phyloP scores from a whole-genome alignment of 2,888 invertebrate species.

The Dexiosoma caninum region DNA sequence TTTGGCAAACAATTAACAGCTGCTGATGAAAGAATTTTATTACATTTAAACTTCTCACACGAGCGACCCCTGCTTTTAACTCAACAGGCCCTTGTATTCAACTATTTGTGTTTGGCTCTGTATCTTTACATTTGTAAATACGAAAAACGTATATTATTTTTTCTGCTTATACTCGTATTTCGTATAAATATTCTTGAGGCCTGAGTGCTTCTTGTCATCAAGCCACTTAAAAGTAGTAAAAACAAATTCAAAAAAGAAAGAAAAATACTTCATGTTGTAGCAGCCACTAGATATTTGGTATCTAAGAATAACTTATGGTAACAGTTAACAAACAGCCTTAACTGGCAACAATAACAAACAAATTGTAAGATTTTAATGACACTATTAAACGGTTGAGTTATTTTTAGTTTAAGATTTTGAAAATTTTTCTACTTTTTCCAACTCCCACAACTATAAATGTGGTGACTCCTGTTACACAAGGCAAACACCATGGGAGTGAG shows the following conservation, averaged over 20 bases:
- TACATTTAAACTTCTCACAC: not conserved
- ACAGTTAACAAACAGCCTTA: slow-evolving; percentile 43
- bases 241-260: not conserved
- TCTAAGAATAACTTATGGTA: slow-evolving; percentile 40
- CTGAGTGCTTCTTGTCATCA: slow-evolving; percentile 60
- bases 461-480: not conserved
- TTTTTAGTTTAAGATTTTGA: slow-evolving; percentile 40
- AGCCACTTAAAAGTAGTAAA: slow-evolving; percentile 44
- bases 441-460: no score
- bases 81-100: not conserved
- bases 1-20: not conserved
- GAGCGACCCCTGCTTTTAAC: not conserved
- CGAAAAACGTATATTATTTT: no score
- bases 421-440: not conserved
- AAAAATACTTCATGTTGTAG: not conserved
- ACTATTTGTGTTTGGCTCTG: not conserved
- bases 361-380: slow-evolving; percentile 59
- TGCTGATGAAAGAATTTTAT: not conserved
- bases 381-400: slow-evolving; percentile 61
- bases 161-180: slow-evolving; percentile 6
- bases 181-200: slow-evolving; percentile 31
- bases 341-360: slow-evolving; percentile 32
- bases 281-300: slow-evolving; percentile 24
- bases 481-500: slow-evolving; percentile 1
- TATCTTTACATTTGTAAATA: slow-evolving; percentile 13